Conservation (phyloP, 1,140 invertebrate species). For the Diorhabda elongata region DNA sequence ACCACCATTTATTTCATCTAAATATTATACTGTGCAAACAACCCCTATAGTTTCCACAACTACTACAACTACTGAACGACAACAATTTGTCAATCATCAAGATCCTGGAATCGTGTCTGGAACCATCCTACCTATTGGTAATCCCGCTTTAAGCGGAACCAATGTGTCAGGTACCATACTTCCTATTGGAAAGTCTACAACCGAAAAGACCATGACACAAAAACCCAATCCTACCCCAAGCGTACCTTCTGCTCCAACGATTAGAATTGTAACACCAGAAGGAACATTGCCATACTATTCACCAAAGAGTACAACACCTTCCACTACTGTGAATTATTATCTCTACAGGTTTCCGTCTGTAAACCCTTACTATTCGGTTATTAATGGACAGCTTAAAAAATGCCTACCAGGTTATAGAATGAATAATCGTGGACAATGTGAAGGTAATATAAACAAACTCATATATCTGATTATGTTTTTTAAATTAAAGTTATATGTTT, state of each 20-base stretch:
- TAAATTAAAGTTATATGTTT: constrained; percentile 4
- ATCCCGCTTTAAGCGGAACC: background rate
- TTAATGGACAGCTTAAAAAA: constrained; percentile 38
- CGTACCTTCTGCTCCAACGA: background rate
- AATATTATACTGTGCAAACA: background rate
- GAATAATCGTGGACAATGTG: constrained; percentile 49
- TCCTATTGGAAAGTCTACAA: background rate
- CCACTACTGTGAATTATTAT: background rate
- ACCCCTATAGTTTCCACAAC: background rate
- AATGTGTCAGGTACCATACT: background rate
- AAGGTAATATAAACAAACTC: constrained; percentile 43
- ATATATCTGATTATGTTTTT: background rate
- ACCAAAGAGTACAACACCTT: constrained; percentile 6
- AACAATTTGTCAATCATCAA: background rate
- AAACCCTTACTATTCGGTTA: constrained; percentile 23
- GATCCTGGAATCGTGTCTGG: background rate
- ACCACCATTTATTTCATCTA: background rate
- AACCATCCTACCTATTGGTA: background rate
- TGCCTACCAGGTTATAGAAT: constrained; percentile 55
- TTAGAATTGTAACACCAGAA: background rate
- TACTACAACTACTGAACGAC: background rate
- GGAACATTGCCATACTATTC: constrained; percentile 11
- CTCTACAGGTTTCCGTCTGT: background rate
- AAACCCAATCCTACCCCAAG: constrained; percentile 2
- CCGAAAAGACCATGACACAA: background rate